phyloP scores from a whole-genome alignment of 2,888 invertebrate genomes.

The Clanis bilineata region DNA sequence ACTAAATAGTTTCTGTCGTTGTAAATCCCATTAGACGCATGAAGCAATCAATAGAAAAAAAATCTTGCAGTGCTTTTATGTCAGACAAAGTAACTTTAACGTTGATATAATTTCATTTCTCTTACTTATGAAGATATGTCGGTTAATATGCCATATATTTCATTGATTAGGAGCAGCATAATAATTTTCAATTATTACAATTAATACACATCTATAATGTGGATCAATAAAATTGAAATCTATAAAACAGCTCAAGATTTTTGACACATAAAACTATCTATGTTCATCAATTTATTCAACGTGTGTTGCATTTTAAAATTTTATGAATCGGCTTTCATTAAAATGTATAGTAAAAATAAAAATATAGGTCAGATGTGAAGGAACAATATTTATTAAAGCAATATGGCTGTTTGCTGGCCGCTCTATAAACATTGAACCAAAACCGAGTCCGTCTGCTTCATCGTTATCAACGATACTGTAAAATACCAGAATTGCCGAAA shows the following conservation, averaged over 20 bases:
- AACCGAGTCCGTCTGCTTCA: not conserved
- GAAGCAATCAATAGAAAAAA: too few relatives aligned
- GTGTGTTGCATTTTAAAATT: slow-evolving; percentile 35
- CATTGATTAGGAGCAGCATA: too few relatives aligned
- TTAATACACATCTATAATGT: too few relatives aligned
- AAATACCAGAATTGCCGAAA: not conserved
- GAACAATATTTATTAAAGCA: slow-evolving; percentile 36
- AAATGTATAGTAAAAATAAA: slow-evolving; percentile 46
- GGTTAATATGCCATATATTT: too few relatives aligned
- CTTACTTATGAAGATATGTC: too few relatives aligned
- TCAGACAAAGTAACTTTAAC: too few relatives aligned
- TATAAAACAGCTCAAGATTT: not conserved
- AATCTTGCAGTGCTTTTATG: too few relatives aligned
- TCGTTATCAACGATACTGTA: not conserved
- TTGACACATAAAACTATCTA: too few relatives aligned
- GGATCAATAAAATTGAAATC: not conserved
- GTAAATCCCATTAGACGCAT: too few relatives aligned
- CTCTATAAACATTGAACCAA: not conserved
- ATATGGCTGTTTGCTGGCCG: not conserved
- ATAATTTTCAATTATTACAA: too few relatives aligned
- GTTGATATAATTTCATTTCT: too few relatives aligned
- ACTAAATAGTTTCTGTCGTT: too few relatives aligned
- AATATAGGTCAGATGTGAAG: slow-evolving; percentile 56
- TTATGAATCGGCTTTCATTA: slow-evolving; percentile 39
- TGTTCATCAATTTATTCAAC: slow-evolving; percentile 16